Conservation (phyloP, 2,113 vertebrate genomes). For the Psophia crepitans region DNA sequence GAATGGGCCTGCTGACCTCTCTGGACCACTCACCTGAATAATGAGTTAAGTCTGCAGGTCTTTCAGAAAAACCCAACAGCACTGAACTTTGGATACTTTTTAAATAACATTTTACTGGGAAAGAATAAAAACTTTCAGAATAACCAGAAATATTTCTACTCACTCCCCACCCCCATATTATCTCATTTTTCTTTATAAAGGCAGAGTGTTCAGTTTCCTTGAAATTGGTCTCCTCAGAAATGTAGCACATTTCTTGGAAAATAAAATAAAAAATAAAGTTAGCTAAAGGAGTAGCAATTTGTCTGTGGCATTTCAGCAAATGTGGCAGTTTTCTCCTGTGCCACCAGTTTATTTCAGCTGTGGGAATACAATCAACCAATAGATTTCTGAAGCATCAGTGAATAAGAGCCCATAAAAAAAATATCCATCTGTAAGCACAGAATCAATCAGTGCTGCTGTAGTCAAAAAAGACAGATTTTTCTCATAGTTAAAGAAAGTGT, state of each 20-base stretch:
- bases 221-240: constrained; percentile 32
- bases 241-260: constrained; percentile 20
- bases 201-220: not conserved
- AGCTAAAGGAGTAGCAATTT: constrained; percentile 47
- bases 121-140: not conserved
- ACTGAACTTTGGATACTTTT: not conserved
- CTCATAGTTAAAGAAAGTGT: not conserved
- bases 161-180: not conserved
- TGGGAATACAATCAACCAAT: constrained; percentile 43
- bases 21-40: not conserved
- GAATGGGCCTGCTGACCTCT: not conserved
- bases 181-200: constrained; percentile 34
- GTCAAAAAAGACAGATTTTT: constrained; percentile 13
- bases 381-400: not conserved
- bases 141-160: not conserved
- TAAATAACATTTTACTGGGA: not conserved
- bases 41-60: not conserved
- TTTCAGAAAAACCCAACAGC: not conserved
- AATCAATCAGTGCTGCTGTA: constrained; percentile 25
- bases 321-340: constrained; percentile 33
- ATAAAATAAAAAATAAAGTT: constrained; percentile 18
- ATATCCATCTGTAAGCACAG: not conserved
- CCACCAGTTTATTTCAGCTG: constrained; percentile 29
- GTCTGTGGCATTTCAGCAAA: constrained; percentile 15
- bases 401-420: not conserved